A percentile compares a stretch with the other conserved stretches of the same genome.
phyloP scores from a whole-genome alignment of 2,888 invertebrate genomes.

The Drosophila paracracens region DNA sequence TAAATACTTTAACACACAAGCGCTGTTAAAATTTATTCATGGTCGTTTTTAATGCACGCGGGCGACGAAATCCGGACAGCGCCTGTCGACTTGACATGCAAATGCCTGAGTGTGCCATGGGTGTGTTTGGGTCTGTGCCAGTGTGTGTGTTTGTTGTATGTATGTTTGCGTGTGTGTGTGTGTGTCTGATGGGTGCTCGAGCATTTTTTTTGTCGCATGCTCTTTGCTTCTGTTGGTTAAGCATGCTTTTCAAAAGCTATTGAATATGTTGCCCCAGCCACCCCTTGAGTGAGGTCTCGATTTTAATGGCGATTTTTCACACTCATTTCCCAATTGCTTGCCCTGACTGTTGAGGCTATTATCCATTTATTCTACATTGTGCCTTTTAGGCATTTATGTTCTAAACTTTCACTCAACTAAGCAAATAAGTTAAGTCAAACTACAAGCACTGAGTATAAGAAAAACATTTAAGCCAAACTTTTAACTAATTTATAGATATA shows the following conservation, averaged over 20 bases:
- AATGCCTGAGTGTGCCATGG: slow-evolving; percentile 49
- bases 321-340: slow-evolving; percentile 60
- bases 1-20: slow-evolving; percentile 80
- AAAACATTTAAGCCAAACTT: neutral
- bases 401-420: neutral
- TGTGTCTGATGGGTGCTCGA: slow-evolving; percentile 51
- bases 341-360: slow-evolving; percentile 12
- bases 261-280: slow-evolving; percentile 67
- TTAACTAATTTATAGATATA: neutral
- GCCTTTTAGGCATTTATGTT: neutral
- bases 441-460: neutral
- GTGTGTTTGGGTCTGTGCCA: slow-evolving; percentile 14
- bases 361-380: slow-evolving; percentile 10
- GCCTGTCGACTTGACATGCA: slow-evolving; percentile 70
- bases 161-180: slow-evolving; percentile 17
- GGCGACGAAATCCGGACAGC: slow-evolving; percentile 45
- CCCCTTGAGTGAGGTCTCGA: slow-evolving; percentile 32
- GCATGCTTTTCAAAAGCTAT: slow-evolving; percentile 76
- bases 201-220: slow-evolving; percentile 43
- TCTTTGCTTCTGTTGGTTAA: slow-evolving; percentile 59
- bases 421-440: neutral
- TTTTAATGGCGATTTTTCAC: slow-evolving; percentile 72
- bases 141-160: slow-evolving; percentile 2
- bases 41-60: slow-evolving; percentile 73
- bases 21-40: slow-evolving; percentile 78